phyloP scores from a whole-genome alignment of 1,140 invertebrate genomes.

The Cylas formicarius region DNA sequence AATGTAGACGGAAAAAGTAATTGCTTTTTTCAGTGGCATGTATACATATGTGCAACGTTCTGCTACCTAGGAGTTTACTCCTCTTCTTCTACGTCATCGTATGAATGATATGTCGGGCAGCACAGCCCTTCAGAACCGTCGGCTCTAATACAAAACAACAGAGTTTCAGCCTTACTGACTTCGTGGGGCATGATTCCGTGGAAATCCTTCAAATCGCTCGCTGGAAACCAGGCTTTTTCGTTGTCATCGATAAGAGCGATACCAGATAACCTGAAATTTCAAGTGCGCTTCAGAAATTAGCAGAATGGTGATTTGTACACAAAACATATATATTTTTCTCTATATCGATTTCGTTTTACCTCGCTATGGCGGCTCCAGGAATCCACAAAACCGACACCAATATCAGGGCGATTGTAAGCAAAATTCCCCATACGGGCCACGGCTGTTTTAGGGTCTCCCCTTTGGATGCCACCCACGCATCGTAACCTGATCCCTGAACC shows the following conservation, averaged over 20 bases:
- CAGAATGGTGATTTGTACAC: neutral
- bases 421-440: conserved; percentile 74
- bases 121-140: conserved; percentile 78
- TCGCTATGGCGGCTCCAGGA: conserved; percentile 71
- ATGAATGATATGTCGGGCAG: conserved; percentile 62
- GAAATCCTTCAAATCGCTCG: conserved; percentile 79
- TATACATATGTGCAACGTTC: no score
- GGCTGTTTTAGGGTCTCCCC: conserved; percentile 65
- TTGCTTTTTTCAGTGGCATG: no score
- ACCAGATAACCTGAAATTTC: conserved; percentile 57
- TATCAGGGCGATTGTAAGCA: conserved; percentile 69
- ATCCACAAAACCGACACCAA: conserved; percentile 82
- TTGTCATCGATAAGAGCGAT: conserved; percentile 79
- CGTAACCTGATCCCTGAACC: conserved; percentile 74
- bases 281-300: conserved; percentile 5
- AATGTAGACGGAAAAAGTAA: no score
- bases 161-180: conserved; percentile 66
- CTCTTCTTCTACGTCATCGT: conserved; percentile 52
- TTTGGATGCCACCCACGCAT: conserved; percentile 70
- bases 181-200: conserved; percentile 78
- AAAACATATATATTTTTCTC: neutral
- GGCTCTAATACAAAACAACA: conserved; percentile 75
- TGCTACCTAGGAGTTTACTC: no score
- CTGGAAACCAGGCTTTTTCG: conserved; percentile 87
- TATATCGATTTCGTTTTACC: conserved; percentile 46